phyloP scores from a whole-genome alignment of 2,797 vertebrate species.

The Galagoides demidoff region DNA sequence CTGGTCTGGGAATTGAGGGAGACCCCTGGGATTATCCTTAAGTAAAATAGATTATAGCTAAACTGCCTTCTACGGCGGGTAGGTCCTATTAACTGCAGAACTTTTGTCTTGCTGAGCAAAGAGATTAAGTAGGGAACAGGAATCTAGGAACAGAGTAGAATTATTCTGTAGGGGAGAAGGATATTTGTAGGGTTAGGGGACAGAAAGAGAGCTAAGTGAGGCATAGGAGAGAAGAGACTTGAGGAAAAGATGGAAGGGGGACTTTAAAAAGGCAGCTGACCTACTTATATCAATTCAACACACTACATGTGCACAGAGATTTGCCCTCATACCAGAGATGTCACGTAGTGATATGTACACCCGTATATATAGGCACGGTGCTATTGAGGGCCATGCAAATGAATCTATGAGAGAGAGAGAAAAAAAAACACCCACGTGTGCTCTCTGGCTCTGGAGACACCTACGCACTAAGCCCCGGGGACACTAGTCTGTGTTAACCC shows the following conservation, averaged over 20 bases:
- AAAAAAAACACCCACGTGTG: no score
- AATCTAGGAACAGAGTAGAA: neutral
- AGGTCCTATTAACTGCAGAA: neutral
- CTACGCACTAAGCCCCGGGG: neutral
- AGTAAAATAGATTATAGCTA: slow-evolving; percentile 60
- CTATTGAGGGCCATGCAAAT: neutral
- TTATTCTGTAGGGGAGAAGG: neutral
- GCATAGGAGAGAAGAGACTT: neutral
- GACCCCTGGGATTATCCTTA: slow-evolving; percentile 57
- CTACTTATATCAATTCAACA: neutral
- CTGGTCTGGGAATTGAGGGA: slow-evolving; percentile 49
- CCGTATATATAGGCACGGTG: neutral
- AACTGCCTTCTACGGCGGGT: slow-evolving; percentile 49
- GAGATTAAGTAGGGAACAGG: neutral
- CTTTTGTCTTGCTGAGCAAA: slow-evolving; percentile 50
- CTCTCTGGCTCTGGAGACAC: neutral
- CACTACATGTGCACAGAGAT: neutral
- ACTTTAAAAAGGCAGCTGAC: neutral
- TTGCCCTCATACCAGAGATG: neutral
- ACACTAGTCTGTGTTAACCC: neutral
- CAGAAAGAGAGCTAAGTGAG: neutral
- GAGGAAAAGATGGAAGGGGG: neutral
- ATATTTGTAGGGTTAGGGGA: neutral
- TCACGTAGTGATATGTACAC: neutral
- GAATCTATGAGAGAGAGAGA: neutral